These are phyloP conservation scores for Mactra quadrangularis DNA, from an alignment of 1,140 invertebrate species.

Conservation along the genomic window DNA sequence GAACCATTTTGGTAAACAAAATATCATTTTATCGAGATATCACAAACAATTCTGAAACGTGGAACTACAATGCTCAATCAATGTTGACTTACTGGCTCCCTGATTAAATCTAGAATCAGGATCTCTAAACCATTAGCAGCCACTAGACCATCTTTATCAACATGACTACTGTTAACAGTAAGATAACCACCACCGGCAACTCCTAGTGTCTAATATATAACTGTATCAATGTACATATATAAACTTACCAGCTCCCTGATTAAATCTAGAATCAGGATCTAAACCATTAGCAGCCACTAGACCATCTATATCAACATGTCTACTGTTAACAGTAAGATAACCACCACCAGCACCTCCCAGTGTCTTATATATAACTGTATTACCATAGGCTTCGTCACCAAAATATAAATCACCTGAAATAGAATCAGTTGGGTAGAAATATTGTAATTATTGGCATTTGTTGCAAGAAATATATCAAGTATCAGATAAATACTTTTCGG, in stretches of 20 bases:
- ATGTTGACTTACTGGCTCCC: conserved; percentile 63
- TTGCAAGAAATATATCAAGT: too few relatives aligned
- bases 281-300: conserved; percentile 69
- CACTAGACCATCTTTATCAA: conserved; percentile 75
- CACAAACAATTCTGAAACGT: too few relatives aligned
- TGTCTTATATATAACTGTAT: conserved; percentile 64
- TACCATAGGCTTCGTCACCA: conserved; percentile 69
- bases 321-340: conserved; percentile 62
- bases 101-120: conserved; percentile 61
- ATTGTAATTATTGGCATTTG: too few relatives aligned
- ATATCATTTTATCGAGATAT: too few relatives aligned
- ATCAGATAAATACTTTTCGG: too few relatives aligned
- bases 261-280: conserved; percentile 59
- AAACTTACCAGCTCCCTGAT: conserved; percentile 66
- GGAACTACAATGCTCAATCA: too few relatives aligned
- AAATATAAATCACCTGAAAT: conserved; percentile 68
- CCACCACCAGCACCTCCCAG: conserved; percentile 74
- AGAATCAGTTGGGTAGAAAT: not conserved
- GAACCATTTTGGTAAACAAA: too few relatives aligned
- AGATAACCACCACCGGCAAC: conserved; percentile 72
- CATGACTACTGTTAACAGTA: conserved; percentile 66
- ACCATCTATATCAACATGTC: conserved; percentile 76
- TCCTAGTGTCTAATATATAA: conserved; percentile 69
- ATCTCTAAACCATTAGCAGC: conserved; percentile 63
- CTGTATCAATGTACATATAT: too few relatives aligned